Base-by-base conservation (phyloP, 2,113 vertebrate species). In the Microcebus griseorufus region DNA sequence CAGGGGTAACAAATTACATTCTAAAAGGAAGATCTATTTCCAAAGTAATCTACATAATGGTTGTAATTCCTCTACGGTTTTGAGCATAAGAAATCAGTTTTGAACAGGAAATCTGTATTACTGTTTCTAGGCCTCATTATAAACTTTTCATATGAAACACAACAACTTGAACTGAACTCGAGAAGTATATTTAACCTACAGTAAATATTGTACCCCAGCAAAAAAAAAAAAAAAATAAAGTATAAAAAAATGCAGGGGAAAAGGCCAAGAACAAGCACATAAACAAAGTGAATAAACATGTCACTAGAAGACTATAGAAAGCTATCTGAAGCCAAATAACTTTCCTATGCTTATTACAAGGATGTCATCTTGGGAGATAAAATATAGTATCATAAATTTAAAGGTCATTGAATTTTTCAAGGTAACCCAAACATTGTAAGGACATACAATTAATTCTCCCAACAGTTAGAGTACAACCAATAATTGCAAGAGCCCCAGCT, bases 401-500 rank as follows among this genome's bases (percentile, higher is more conserved):
- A 96, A 97, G 95, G 97, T 97, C 97, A 97, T 85, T 94, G 96
- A 90, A 92, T 97, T 98, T 96, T 97, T 97, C 98, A 97, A 97
- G 92, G 97, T 98, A 98, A 97, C 97, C 97, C 97, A 98, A 97
- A 98, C 93, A 94, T 0, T 14, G 92, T 94, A 98, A 97, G 97
- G 81, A 73, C 93, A 96, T 90, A 73, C 73, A 98, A 97, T 98
- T 98, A 98, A 98, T 98, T 95, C 95, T 97, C 79, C 93, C 96
- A 97, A 97, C 83, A 83, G 60, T 95, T 97, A 98, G 88, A 91
- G 67, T 45, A 98, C 76, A 97, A 95, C 97, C 90, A 96, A 97
- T 97, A 97, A 98, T 90, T 98, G 83, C 78, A 98, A 97, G 51
- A 98, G 73, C 58, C 53, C 53, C 48, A 72, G 79, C 73, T 88